These are phyloP conservation scores for Synanthedon myopaeformis DNA, from an alignment of 2,888 invertebrate species.

Conservation along the genomic window DNA sequence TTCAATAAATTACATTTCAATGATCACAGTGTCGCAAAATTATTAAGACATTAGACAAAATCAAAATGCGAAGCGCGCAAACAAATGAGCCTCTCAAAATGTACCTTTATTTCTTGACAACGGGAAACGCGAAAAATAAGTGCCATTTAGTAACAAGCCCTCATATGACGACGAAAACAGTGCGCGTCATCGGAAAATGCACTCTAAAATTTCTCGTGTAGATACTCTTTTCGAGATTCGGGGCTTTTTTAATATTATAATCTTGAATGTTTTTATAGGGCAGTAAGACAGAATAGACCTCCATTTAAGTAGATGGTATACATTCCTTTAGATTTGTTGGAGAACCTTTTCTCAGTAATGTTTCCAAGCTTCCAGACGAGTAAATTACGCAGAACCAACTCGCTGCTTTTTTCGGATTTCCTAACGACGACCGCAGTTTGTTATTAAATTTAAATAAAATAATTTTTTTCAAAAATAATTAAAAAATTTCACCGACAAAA, in stretches of 20 bases:
- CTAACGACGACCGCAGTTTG: no score
- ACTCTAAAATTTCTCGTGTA: constrained; percentile 2
- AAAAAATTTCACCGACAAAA: no score
- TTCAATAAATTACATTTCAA: no score
- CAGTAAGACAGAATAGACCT: constrained; percentile 26
- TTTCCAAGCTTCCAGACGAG: constrained; percentile 4
- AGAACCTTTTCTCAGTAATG: constrained; percentile 13
- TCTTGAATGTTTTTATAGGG: constrained; percentile 33
- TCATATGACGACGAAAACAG: constrained; percentile 7
- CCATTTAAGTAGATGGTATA: constrained; percentile 30
- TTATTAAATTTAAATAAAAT: no score
- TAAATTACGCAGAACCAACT: neutral
- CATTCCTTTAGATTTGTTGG: constrained; percentile 26
- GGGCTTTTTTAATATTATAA: constrained; percentile 27
- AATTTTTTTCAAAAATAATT: no score
- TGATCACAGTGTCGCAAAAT: no score
- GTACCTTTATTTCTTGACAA: constrained; percentile 1
- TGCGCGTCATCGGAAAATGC: constrained; percentile 1
- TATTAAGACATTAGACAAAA: neutral
- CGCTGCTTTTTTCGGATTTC: no score
- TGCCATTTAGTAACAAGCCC: constrained; percentile 4
- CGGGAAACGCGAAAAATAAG: constrained; percentile 4
- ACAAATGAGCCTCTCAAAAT: neutral
- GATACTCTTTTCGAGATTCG: neutral
- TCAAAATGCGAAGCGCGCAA: neutral